Evolutionary conservation across 2,888 invertebrate species (phyloP).

Genomic region (Caenorhabditis uteleia): DNA sequence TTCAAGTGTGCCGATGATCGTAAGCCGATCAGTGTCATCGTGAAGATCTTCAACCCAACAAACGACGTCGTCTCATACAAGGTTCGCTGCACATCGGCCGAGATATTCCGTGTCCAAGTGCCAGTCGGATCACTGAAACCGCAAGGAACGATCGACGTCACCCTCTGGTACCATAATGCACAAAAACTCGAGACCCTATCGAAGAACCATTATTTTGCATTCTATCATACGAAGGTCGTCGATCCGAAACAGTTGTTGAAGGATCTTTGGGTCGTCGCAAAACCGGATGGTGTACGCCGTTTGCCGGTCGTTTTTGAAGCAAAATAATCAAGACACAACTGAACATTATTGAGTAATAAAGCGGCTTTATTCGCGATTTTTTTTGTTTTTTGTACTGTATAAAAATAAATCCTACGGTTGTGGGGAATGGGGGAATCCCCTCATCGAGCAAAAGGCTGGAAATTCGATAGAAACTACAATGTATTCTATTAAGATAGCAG

Average conservation of each 20-base stretch:
- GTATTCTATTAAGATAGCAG: too few relatives aligned
- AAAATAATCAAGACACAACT: too few relatives aligned
- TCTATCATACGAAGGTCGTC: constrained; percentile 29
- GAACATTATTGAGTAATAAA: too few relatives aligned
- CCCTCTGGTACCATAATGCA: constrained; percentile 31
- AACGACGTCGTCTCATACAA: constrained; percentile 12
- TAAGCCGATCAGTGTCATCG: constrained; percentile 10
- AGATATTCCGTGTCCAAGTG: constrained; percentile 37
- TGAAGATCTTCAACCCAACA: constrained; percentile 19
- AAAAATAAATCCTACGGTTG: too few relatives aligned
- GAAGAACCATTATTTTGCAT: constrained; percentile 29
- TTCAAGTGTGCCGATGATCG: constrained; percentile 28
- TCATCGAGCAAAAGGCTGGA: too few relatives aligned
- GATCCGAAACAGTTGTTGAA: constrained; percentile 11
- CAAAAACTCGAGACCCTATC: constrained; percentile 4
- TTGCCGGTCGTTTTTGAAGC: constrained; percentile 13
- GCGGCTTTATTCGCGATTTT: too few relatives aligned
- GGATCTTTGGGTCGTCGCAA: constrained; percentile 25
- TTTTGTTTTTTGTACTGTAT: too few relatives aligned
- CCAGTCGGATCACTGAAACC: constrained; percentile 27
- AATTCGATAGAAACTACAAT: too few relatives aligned
- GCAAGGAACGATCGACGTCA: constrained; percentile 6
- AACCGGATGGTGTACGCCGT: constrained; percentile 29
- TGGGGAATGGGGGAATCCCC: too few relatives aligned
- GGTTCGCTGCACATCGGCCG: constrained; percentile 32